Conservation (phyloP, 2,888 invertebrate genomes). For the Flexamia atlantica region DNA sequence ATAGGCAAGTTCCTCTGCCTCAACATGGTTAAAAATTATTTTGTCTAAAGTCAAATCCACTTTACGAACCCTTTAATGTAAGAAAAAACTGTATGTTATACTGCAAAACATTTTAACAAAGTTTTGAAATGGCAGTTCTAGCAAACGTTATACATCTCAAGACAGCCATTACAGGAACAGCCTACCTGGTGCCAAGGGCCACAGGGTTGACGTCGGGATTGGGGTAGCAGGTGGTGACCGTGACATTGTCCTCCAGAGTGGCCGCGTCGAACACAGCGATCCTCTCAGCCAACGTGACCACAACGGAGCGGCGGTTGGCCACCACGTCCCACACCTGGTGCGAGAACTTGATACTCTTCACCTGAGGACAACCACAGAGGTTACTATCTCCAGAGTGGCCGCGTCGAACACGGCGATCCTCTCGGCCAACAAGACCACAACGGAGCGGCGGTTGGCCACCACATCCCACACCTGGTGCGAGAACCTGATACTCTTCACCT, state of each 20-base stretch:
- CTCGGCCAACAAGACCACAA: slow-evolving; percentile 93
- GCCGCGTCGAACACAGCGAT: slow-evolving; percentile 95
- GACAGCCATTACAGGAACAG: too few species aligned
- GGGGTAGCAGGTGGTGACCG: slow-evolving; percentile 93
- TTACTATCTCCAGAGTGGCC: slow-evolving; percentile 84
- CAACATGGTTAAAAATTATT: too few species aligned
- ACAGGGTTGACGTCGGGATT: slow-evolving; percentile 94
- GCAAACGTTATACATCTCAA: too few species aligned
- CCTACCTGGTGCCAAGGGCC: slow-evolving; percentile 87
- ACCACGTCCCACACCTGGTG: slow-evolving; percentile 92
- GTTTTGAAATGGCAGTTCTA: too few species aligned
- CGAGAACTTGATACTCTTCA: slow-evolving; percentile 95
- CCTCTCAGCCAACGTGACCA: slow-evolving; percentile 92
- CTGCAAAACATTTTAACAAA: too few species aligned
- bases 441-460: slow-evolving; percentile 90
- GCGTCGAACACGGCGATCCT: slow-evolving; percentile 95
- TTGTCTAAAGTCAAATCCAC: too few species aligned
- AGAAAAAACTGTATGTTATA: too few species aligned
- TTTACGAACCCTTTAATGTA: too few species aligned
- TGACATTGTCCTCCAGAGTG: slow-evolving; percentile 89
- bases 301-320: slow-evolving; percentile 93
- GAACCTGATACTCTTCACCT: slow-evolving; percentile 94
- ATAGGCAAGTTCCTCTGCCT: too few species aligned
- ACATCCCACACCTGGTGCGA: slow-evolving; percentile 94
- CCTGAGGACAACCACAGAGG: slow-evolving; percentile 74